Evolutionary conservation across 2,888 invertebrate species (phyloP).

Genomic region (Aquatica leii): DNA sequence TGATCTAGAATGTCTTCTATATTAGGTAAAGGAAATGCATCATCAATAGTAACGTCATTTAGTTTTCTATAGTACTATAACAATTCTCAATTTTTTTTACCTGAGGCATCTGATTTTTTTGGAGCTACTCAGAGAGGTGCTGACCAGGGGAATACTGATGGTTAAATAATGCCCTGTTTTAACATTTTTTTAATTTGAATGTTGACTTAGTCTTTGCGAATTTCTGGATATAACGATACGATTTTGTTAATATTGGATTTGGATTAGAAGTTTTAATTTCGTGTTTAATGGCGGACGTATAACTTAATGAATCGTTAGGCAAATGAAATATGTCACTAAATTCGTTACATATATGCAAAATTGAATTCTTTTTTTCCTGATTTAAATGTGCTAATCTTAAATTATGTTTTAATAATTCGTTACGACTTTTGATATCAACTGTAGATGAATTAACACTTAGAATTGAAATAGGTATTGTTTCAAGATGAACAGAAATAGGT

Average conservation of each 20-base stretch:
- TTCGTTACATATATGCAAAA: conserved; percentile 3
- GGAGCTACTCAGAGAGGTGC: conserved; percentile 41
- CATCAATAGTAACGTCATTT: conserved; percentile 50
- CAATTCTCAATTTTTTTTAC: conserved; percentile 47
- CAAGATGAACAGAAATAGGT: not conserved
- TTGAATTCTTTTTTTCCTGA: not conserved
- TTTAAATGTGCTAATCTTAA: conserved; percentile 9
- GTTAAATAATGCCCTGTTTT: conserved; percentile 46
- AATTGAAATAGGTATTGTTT: no score
- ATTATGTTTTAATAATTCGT: not conserved
- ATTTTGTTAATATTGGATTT: conserved; percentile 44
- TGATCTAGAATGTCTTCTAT: conserved; percentile 49
- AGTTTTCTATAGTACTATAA: conserved; percentile 53
- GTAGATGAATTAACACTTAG: no score
- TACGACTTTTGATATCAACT: not conserved
- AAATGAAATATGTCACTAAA: conserved; percentile 34
- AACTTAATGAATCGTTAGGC: conserved; percentile 35
- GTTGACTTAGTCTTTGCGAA: conserved; percentile 49
- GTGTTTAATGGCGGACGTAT: conserved; percentile 46
- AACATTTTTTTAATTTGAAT: conserved; percentile 49
- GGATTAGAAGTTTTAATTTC: conserved; percentile 46
- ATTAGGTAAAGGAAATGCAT: conserved; percentile 49
- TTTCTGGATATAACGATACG: conserved; percentile 50
- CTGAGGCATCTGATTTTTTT: conserved; percentile 43
- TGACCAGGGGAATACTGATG: conserved; percentile 38